Conservation (phyloP, 2,888 invertebrate species). For the Drosophila merina region DNA sequence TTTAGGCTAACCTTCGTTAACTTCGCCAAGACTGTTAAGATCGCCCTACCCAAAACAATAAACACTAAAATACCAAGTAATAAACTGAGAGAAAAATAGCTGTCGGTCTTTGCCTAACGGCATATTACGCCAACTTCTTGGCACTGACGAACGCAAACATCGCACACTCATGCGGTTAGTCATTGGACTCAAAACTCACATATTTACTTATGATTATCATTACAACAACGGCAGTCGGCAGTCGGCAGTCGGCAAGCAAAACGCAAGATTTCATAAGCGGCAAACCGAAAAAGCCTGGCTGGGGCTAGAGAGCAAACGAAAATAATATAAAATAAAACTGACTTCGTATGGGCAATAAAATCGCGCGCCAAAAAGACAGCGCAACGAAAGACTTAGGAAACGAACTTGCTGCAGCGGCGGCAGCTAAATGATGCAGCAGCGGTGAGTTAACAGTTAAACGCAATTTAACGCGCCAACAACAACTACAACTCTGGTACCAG, state of each 20-base stretch:
- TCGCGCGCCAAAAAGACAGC: conserved; percentile 19
- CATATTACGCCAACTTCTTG: conserved; percentile 33
- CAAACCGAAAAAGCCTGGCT: conserved; percentile 2
- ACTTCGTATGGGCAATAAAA: conserved; percentile 42
- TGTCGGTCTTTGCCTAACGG: conserved; percentile 36
- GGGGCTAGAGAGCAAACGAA: conserved; percentile 17
- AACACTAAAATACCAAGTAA: conserved; percentile 24
- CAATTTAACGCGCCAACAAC: conserved; percentile 60
- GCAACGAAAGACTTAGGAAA: conserved; percentile 45
- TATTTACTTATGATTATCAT: conserved; percentile 66
- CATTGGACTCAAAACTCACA: conserved; percentile 32
- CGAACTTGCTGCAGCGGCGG: conserved; percentile 34
- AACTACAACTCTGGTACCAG: conserved; percentile 28
- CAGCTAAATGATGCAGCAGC: conserved; percentile 19
- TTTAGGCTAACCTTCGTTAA: conserved; percentile 38
- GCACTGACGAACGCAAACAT: conserved; percentile 12
- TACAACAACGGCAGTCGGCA: conserved; percentile 29
- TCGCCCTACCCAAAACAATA: conserved; percentile 63
- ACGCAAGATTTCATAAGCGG: conserved; percentile 36
- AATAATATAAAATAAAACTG: conserved; percentile 33
- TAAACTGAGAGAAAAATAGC: conserved; percentile 24
- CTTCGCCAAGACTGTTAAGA: conserved; percentile 12
- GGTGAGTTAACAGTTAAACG: conserved; percentile 63
- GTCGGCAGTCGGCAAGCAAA: not conserved
- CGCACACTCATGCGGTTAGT: conserved; percentile 21